These are phyloP conservation scores for Trigoniulus corallinus DNA, from an alignment of 1,140 invertebrate species.

Conservation along the genomic window DNA sequence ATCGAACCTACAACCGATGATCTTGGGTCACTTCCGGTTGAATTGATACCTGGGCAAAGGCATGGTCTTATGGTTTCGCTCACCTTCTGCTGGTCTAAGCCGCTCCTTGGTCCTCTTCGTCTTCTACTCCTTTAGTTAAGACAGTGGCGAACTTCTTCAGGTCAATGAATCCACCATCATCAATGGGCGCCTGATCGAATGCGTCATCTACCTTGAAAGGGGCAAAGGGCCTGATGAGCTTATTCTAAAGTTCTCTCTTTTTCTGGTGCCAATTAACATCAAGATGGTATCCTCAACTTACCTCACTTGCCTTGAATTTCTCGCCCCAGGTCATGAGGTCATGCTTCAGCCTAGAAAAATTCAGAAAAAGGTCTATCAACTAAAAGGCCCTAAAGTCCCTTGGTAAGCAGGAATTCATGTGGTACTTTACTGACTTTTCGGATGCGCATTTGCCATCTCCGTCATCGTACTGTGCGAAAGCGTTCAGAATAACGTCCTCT, in stretches of 20 bases:
- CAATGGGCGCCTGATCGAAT: slow-evolving; percentile 87
- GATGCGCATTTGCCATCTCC: slow-evolving; percentile 31
- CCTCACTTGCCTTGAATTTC: slow-evolving; percentile 80
- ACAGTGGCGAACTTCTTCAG: slow-evolving; percentile 5
- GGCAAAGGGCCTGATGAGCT: not conserved
- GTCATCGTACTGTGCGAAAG: slow-evolving; percentile 90
- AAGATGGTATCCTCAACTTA: slow-evolving; percentile 11
- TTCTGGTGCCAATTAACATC: not conserved
- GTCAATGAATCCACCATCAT: slow-evolving; percentile 83
- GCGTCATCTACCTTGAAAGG: slow-evolving; percentile 58
- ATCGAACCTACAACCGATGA: too few species aligned
- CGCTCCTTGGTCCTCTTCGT: slow-evolving; percentile 6
- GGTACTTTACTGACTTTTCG: slow-evolving; percentile 27
- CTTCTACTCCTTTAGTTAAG: slow-evolving; percentile 7
- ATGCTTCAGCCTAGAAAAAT: slow-evolving; percentile 59
- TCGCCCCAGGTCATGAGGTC: slow-evolving; percentile 91
- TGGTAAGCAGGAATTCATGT: slow-evolving; percentile 5
- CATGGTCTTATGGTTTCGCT: too few species aligned
- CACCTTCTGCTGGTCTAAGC: not conserved
- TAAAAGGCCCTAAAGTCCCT: not conserved
- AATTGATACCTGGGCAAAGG: too few species aligned
- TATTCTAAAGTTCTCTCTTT: too few species aligned
- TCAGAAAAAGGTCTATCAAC: slow-evolving; percentile 2
- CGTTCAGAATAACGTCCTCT: slow-evolving; percentile 82
- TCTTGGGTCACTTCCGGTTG: too few species aligned